Percentiles rank a stretch among this genome's conserved stretches.
phyloP scores from a whole-genome alignment of 2,888 invertebrate genomes.

The Folsomia manolachei region DNA sequence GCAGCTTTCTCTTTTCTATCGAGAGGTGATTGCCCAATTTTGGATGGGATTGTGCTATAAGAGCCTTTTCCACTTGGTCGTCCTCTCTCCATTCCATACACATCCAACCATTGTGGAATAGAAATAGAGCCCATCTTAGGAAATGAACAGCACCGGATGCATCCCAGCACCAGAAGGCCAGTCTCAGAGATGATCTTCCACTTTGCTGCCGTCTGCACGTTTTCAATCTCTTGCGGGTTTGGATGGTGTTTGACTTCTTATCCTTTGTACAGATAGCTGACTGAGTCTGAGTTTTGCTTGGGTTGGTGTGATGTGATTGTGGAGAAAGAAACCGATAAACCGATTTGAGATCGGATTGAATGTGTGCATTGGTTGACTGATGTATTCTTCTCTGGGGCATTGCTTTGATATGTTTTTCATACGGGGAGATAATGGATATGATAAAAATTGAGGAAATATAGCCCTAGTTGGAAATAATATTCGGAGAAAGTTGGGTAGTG shows the following conservation, averaged over 20 bases:
- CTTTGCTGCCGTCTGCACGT: constrained; percentile 25
- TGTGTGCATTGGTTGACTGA: not conserved
- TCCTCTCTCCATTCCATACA: too few relatives aligned
- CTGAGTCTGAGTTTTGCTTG: too few relatives aligned
- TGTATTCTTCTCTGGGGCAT: too few relatives aligned
- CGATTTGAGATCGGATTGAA: not conserved
- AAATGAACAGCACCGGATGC: constrained; percentile 28
- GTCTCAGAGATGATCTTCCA: not conserved
- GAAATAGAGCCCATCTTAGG: constrained; percentile 10
- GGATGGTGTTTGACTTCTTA: not conserved
- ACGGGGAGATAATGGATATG: too few relatives aligned
- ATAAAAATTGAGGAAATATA: too few relatives aligned
- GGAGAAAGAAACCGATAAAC: not conserved
- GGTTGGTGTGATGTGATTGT: not conserved
- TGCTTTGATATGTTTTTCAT: too few relatives aligned
- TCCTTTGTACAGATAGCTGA: too few relatives aligned
- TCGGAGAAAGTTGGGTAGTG: too few relatives aligned
- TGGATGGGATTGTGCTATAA: not conserved
- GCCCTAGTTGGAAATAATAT: too few relatives aligned
- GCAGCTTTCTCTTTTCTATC: too few relatives aligned
- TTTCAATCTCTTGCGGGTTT: constrained; percentile 20
- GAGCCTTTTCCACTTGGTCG: not conserved
- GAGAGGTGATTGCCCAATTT: too few relatives aligned
- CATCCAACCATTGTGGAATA: not conserved
- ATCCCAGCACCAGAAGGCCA: constrained; percentile 20